Evolutionary conservation across 2,113 vertebrate genomes (phyloP).

Genomic region (Odocoileus virginianus): DNA sequence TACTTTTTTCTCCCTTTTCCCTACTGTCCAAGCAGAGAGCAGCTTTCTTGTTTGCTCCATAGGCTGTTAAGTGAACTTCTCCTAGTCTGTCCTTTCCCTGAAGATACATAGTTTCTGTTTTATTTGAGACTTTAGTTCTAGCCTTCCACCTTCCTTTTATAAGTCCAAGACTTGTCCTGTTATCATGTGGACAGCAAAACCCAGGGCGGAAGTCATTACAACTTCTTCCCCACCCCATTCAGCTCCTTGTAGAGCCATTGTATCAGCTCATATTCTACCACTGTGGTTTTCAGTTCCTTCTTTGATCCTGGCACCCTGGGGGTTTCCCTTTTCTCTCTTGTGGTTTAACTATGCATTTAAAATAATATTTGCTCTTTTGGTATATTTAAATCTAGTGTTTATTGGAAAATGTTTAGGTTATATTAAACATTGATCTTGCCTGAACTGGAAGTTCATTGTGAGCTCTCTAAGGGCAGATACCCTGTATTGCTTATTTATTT

Average conservation of each 20-base stretch:
- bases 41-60: background rate
- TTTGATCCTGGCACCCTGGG: background rate
- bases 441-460: background rate
- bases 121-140: background rate
- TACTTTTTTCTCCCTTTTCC: background rate
- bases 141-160: background rate
- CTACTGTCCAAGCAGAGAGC: background rate
- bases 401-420: constrained; percentile 5
- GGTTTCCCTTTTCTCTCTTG: constrained; percentile 3
- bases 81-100: background rate
- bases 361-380: background rate
- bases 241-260: background rate
- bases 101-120: background rate
- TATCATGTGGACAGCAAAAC: background rate
- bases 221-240: background rate
- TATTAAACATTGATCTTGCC: background rate
- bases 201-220: constrained; percentile 25
- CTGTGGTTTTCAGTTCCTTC: constrained; percentile 54
- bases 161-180: background rate
- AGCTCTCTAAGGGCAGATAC: background rate
- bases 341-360: background rate
- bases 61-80: background rate
- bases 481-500: background rate
- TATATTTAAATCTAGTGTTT: background rate
- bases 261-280: background rate